Evolutionary conservation across 2,797 vertebrate species (phyloP), one percentile per base, ranked within the genome.

Genomic region (Salarias fasciatus): DNA sequence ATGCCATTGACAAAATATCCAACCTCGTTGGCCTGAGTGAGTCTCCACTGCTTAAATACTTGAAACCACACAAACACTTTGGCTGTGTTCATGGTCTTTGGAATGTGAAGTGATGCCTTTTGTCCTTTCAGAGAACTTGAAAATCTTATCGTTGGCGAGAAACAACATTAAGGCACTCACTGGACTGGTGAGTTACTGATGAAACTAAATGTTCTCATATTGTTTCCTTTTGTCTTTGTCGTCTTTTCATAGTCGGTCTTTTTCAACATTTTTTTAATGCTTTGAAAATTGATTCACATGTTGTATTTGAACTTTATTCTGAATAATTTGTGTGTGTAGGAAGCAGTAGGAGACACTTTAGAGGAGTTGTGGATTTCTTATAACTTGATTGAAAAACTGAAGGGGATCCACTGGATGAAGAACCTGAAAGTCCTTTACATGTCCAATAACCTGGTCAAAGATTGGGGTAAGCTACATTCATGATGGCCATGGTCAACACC

Each of bases 321-420:
- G 18, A 24, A 18, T 24, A 18, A 24, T 35, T 35, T 35, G 31
- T 35, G 31, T 35, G 31, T 35, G 47, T 74, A 99, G 97, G 97
- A 99, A 72, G 93, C 95, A 30, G 94, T 99, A 50, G 95, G 92
- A 5, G 97, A 98, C 43, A 96, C 94, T 0, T 82, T 99, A 73
- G 95, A 96, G 82, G 95, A 99, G 79, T 73, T 99, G 71, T 99
- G 97, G 97, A 98, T 99, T 77, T 99, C 98, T 0, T 99, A 97
- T 79, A 99, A 99, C 84, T 89, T 94, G 64, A 97, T 99, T 61
- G 97, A 99, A 79, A 99, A 98, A 76, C 89, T 99, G 77, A 97
- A 94, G 82, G 98, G 98, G 52, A 94, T 99, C 61, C 92, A 94
- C 36, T 92, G 92, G 41, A 94, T 99, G 95, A 98, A 94, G 91